These are phyloP conservation scores for Psilopsiagon aurifrons DNA, from an alignment of 2,113 vertebrate genomes.

Conservation along the genomic window DNA sequence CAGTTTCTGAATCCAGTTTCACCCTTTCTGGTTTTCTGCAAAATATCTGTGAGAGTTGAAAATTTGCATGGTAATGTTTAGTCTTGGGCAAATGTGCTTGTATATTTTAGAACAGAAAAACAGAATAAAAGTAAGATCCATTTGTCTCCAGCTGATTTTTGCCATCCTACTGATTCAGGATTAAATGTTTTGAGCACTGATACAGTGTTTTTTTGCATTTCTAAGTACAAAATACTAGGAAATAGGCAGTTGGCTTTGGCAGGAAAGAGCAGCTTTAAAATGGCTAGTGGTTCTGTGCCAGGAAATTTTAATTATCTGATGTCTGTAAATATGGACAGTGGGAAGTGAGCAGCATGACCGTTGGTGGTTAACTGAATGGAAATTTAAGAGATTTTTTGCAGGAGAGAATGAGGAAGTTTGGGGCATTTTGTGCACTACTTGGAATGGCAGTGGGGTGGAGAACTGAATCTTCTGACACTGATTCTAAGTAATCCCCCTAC, in stretches of 20 bases:
- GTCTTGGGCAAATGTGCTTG: background rate
- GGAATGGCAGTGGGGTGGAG: background rate
- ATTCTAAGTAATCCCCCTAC: background rate
- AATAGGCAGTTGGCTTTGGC: background rate
- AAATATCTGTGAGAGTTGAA: background rate
- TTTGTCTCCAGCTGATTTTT: background rate
- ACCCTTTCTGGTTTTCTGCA: background rate
- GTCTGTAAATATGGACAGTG: background rate
- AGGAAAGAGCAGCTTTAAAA: background rate
- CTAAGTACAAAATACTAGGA: background rate
- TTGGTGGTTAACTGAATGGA: background rate
- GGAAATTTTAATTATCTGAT: background rate
- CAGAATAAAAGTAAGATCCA: background rate
- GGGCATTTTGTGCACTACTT: background rate
- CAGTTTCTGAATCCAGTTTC: background rate
- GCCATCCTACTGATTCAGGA: background rate
- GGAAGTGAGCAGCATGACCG: background rate
- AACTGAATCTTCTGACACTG: background rate
- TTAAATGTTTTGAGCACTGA: background rate
- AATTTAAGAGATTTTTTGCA: background rate
- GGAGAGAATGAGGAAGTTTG: background rate
- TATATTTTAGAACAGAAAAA: background rate
- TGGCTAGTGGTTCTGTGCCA: background rate
- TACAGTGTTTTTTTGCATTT: background rate
- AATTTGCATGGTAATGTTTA: background rate